phyloP scores from a whole-genome alignment of 2,797 vertebrate genomes.

The Bradypodion pumilum region DNA sequence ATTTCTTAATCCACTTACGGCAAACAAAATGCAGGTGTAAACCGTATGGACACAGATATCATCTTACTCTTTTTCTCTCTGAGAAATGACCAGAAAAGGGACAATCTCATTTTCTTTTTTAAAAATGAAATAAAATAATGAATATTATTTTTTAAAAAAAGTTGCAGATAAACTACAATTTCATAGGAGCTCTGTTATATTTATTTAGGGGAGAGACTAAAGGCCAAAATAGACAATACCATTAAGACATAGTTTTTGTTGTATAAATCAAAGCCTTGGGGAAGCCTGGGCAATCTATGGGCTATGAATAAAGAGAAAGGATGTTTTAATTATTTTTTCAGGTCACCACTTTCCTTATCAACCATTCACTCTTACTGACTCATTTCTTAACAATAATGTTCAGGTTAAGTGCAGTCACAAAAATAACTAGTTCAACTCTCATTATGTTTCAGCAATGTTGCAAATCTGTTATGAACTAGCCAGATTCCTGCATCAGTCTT shows the following conservation, averaged over 20 bases:
- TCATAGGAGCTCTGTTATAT: no score
- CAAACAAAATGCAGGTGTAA: slow-evolving; percentile 9
- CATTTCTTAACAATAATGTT: no score
- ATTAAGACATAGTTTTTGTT: not conserved
- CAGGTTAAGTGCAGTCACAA: not conserved
- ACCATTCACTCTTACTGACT: not conserved
- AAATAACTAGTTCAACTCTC: not conserved
- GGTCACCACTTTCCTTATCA: not conserved
- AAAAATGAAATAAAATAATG: not conserved
- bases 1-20: slow-evolving; percentile 2
- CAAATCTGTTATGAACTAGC: not conserved
- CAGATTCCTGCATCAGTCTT: not conserved
- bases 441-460: not conserved
- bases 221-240: not conserved
- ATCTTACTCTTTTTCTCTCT: not conserved
- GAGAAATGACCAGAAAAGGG: not conserved
- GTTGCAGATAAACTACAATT: not conserved
- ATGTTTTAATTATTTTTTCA: no score
- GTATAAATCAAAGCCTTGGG: not conserved
- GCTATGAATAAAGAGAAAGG: not conserved
- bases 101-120: not conserved
- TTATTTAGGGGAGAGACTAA: not conserved
- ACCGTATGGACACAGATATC: not conserved
- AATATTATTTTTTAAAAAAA: not conserved
- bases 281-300: not conserved